Base-by-base conservation (phyloP, 2,888 invertebrate species). In the Agriopis leucophaearia region DNA sequence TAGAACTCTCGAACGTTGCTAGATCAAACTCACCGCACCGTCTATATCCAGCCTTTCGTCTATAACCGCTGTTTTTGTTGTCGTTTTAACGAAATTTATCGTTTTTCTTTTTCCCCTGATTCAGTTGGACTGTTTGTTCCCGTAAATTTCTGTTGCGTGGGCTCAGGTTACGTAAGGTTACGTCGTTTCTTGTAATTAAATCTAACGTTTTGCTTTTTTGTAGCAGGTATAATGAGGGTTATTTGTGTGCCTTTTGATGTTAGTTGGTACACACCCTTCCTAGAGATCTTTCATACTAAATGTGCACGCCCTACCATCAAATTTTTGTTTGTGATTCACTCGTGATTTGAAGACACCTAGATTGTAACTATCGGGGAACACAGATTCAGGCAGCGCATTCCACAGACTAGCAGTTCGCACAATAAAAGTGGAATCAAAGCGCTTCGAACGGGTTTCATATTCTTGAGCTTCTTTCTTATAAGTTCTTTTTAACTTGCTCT, bases 11-110 rank as follows among this genome's bases (percentile, higher is more conserved):
- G 1, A 47, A n/a, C 12, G 38, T 55, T 1, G 13, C 2, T 6
- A 10, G 50, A 50, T 58, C 50, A 40, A 0, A 12, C n/a, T 18
- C n/a, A 42, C 66, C 71, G 76, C 64, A 27, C 52, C 78, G 56
- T 81, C 75, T 74, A 75, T 79, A 74, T 78, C 71, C 42, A 70
- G 79, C 87, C 78, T 83, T 82, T 82, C 74, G 72, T 68, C 71
- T 74, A 76, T 76, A 76, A 76, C 74, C 77, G 74, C 75, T 80
- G 82, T 90, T 90, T 89, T 91, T 88, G 87, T 82, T 74, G 71
- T 78, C 83, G 85, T 87, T 90, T 89, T 87, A 88, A 87, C 84
- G 79, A 87, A 88, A 91, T 91, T 89, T 91, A 91, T 91, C 81
- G 89, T 83, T 87, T 84, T 84, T 86, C 85, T 90, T 90, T 88